A percentile compares a stretch with the other conserved stretches of the same genome.
Conservation (phyloP, 2,797 vertebrate genomes). For the Heteromormyrus szaboi region DNA sequence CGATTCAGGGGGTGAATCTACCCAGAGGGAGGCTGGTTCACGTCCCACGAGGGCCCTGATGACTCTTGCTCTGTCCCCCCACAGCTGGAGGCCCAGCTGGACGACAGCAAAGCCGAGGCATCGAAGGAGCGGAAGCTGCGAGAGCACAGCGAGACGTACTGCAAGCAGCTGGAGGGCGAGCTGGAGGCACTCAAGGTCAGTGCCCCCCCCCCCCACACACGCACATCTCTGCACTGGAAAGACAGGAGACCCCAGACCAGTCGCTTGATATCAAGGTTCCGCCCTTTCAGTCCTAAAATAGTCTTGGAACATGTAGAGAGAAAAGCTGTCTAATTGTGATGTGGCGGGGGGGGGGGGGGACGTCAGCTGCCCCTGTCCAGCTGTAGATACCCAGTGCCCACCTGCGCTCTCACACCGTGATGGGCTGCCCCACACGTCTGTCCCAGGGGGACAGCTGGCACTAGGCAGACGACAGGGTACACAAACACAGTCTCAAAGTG, state of each 20-base stretch:
- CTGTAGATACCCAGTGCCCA: neutral
- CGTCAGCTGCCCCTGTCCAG: neutral
- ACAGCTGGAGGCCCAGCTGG: conserved; percentile 63
- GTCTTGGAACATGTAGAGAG: neutral
- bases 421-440: neutral
- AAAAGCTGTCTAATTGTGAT: neutral
- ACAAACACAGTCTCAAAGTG: neutral
- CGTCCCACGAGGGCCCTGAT: neutral
- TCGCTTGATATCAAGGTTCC: neutral
- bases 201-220: neutral
- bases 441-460: neutral
- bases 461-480: neutral
- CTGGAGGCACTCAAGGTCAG: conserved; percentile 84
- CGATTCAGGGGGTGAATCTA: neutral
- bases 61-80: neutral
- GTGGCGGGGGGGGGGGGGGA: neutral
- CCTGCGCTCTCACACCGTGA: neutral
- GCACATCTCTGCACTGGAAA: neutral
- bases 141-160: conserved; percentile 85
- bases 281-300: neutral
- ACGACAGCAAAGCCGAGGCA: conserved; percentile 76
- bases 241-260: neutral
- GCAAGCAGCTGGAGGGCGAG: conserved; percentile 85
- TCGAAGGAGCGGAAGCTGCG: conserved; percentile 87
- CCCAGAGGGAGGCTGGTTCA: neutral